phyloP scores from a whole-genome alignment of 1,140 invertebrate genomes.

The Formica exsecta region DNA sequence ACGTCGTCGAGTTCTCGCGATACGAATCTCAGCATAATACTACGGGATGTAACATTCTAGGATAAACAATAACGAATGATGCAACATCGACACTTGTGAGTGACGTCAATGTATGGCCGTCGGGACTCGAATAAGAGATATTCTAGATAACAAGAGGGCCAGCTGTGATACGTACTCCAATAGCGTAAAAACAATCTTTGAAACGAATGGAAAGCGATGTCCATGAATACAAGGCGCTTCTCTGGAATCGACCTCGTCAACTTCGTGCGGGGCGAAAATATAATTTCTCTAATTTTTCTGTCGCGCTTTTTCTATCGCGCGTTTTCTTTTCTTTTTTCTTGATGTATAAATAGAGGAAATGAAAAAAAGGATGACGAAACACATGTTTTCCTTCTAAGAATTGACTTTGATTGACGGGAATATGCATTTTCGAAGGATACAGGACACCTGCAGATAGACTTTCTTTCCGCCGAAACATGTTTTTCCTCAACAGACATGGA shows the following conservation, averaged over 20 bases:
- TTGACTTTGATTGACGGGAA: background rate
- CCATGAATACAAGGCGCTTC: background rate
- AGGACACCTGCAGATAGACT: too few species aligned
- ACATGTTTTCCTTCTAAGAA: background rate
- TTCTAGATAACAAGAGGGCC: too few species aligned
- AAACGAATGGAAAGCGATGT: background rate
- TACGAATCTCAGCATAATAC: background rate
- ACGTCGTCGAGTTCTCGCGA: background rate
- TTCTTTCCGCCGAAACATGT: background rate
- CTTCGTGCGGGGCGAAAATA: background rate
- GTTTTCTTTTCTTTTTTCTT: background rate
- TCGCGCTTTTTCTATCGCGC: too few species aligned
- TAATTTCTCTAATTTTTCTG: background rate
- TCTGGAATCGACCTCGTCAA: background rate
- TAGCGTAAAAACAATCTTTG: background rate
- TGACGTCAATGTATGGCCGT: slow-evolving; percentile 8
- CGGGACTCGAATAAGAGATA: too few species aligned
- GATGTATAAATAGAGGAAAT: background rate
- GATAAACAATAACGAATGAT: slow-evolving; percentile 14
- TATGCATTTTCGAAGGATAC: background rate
- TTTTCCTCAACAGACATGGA: background rate
- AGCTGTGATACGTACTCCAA: too few species aligned
- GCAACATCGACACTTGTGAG: background rate
- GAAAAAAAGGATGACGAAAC: background rate
- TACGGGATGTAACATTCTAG: background rate